These are phyloP conservation scores for Cephus spinipes DNA, from an alignment of 2,888 invertebrate species.

Conservation along the genomic window DNA sequence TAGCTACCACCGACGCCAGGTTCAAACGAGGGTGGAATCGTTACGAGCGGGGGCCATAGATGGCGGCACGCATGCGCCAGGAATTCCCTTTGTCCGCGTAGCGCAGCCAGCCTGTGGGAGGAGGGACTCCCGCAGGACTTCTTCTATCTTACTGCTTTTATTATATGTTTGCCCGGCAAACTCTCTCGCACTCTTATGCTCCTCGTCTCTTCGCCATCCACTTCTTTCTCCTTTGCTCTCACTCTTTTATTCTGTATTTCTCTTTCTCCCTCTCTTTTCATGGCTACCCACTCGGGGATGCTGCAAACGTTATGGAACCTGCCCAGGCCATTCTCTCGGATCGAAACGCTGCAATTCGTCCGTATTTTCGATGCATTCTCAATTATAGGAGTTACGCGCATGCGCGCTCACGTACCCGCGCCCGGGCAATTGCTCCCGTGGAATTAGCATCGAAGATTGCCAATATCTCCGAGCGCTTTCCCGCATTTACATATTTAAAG, in stretches of 20 bases:
- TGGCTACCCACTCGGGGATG: background rate
- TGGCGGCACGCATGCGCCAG: constrained; percentile 55
- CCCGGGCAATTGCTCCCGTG: background rate
- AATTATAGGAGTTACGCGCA: background rate
- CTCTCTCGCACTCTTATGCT: constrained; percentile 11
- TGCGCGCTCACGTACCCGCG: background rate
- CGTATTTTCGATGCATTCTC: background rate
- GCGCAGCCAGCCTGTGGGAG: constrained; percentile 24
- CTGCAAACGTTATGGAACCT: background rate
- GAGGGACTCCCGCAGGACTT: constrained; percentile 50
- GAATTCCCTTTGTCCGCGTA: constrained; percentile 56
- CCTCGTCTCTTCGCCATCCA: background rate
- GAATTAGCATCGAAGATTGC: background rate
- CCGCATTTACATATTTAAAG: background rate
- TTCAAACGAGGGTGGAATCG: constrained; percentile 53
- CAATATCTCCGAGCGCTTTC: background rate
- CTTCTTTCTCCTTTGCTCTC: background rate
- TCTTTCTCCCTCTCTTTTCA: background rate
- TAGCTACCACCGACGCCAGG: constrained; percentile 25
- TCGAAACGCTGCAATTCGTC: background rate
- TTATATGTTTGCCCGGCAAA: constrained; percentile 42
- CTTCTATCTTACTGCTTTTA: constrained; percentile 56
- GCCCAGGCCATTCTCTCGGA: background rate
- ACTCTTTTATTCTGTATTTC: background rate
- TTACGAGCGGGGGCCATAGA: constrained; percentile 51